Evolutionary conservation across 2,888 invertebrate genomes (phyloP).

Genomic region (Cistogaster globosa): DNA sequence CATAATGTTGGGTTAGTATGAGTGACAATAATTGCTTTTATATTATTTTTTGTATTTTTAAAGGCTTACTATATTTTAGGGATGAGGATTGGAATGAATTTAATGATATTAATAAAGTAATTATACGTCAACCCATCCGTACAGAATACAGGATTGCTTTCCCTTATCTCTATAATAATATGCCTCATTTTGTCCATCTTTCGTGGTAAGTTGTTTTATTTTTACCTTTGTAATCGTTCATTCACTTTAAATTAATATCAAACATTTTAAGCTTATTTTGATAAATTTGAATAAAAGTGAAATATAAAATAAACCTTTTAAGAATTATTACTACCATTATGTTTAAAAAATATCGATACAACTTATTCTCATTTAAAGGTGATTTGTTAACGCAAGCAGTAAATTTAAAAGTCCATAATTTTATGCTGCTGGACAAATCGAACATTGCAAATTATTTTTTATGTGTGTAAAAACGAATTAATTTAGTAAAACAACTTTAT

Average conservation of each 20-base stretch:
- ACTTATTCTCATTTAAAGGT: conserved; percentile 83
- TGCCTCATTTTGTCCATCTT: conserved; percentile 98
- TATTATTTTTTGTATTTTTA: not conserved
- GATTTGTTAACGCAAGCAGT: conserved; percentile 67
- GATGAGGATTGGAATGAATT: conserved; percentile 99
- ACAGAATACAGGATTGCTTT: conserved; percentile 99
- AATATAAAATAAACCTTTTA: conserved; percentile 78
- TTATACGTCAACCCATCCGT: conserved; percentile 98
- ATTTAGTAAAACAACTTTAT: no score
- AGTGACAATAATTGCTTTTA: not conserved
- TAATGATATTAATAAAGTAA: conserved; percentile 99
- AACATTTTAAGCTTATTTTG: conserved; percentile 84
- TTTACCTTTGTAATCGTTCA: not conserved
- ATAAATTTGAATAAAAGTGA: conserved; percentile 75
- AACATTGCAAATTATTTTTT: conserved; percentile 34
- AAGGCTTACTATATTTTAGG: conserved; percentile 83
- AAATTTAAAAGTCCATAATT: conserved; percentile 47
- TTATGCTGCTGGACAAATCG: conserved; percentile 67
- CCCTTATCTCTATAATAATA: conserved; percentile 99
- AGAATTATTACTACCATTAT: conserved; percentile 84
- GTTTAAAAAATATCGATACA: conserved; percentile 61
- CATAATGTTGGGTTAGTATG: conserved; percentile 92
- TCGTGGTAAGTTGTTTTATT: conserved; percentile 92
- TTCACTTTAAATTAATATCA: conserved; percentile 74
- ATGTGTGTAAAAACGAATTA: not conserved